Evolutionary conservation across 2,113 vertebrate genomes (phyloP).

Genomic region (Triplophysa dalaica): DNA sequence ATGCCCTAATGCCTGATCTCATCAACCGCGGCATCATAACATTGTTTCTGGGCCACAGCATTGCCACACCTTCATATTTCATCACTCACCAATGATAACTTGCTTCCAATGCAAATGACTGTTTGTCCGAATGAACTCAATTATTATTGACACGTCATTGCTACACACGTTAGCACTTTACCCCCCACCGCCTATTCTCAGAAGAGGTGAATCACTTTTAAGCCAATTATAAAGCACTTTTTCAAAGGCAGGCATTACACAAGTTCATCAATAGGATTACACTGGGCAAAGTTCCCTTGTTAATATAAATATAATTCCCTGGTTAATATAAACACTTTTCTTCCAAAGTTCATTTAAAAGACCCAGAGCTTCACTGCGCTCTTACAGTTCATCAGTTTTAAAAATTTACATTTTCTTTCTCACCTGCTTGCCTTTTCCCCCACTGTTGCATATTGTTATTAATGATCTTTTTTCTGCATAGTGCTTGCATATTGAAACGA

Average conservation of each 20-base stretch:
- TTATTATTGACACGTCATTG: constrained; percentile 74
- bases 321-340: too few species aligned
- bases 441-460: constrained; percentile 32
- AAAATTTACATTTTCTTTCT: neutral
- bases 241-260: neutral
- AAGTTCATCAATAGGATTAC: constrained; percentile 15
- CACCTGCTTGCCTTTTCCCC: neutral
- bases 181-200: constrained; percentile 1
- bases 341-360: too few species aligned
- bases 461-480: constrained; percentile 36
- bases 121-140: constrained; percentile 66
- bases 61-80: constrained; percentile 68
- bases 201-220: constrained; percentile 37
- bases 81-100: constrained; percentile 67
- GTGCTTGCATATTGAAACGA: constrained; percentile 17
- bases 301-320: neutral
- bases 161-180: constrained; percentile 60
- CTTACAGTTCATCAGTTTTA: neutral
- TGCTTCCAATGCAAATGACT: constrained; percentile 59
- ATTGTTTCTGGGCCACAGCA: constrained; percentile 46
- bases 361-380: neutral
- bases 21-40: neutral
- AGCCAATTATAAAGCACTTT: constrained; percentile 36
- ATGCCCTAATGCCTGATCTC: neutral
- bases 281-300: neutral